A percentile compares a stretch with the other conserved stretches of the same genome.
Evolutionary conservation across 2,888 invertebrate species (phyloP).

Genomic region (Callyntrura sp.): DNA sequence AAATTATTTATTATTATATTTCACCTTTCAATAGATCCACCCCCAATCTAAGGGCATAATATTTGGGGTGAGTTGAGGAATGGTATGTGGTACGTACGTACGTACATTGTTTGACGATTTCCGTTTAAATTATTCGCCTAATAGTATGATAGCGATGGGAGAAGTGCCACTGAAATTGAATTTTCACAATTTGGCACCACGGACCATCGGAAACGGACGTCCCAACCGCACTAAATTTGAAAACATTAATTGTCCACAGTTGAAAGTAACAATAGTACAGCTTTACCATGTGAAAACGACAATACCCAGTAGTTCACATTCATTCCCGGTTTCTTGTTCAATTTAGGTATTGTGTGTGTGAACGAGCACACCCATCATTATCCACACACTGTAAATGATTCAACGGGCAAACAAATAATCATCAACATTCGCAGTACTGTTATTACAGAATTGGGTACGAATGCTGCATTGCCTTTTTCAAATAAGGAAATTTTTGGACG

Average conservation of each 20-base stretch:
- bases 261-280: not conserved
- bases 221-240: slow-evolving; percentile 1
- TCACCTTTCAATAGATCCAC: not conserved
- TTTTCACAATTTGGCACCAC: not conserved
- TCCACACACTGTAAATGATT: no score
- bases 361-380: slow-evolving; percentile 42
- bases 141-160: not conserved
- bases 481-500: not conserved
- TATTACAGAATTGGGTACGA: not conserved
- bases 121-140: not conserved
- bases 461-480: no score
- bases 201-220: not conserved
- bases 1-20: slow-evolving; percentile 59
- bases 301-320: no score
- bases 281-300: not conserved
- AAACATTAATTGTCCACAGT: not conserved
- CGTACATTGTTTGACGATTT: not conserved
- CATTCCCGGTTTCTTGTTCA: no score
- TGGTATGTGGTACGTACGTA: no score
- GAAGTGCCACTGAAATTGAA: not conserved
- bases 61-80: slow-evolving; percentile 39
- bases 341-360: no score
- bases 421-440: not conserved
- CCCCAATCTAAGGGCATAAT: slow-evolving; percentile 18
- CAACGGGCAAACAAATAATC: no score